These are phyloP conservation scores for Xestia c-nigrum DNA, from an alignment of 2,888 invertebrate species.

Conservation along the genomic window DNA sequence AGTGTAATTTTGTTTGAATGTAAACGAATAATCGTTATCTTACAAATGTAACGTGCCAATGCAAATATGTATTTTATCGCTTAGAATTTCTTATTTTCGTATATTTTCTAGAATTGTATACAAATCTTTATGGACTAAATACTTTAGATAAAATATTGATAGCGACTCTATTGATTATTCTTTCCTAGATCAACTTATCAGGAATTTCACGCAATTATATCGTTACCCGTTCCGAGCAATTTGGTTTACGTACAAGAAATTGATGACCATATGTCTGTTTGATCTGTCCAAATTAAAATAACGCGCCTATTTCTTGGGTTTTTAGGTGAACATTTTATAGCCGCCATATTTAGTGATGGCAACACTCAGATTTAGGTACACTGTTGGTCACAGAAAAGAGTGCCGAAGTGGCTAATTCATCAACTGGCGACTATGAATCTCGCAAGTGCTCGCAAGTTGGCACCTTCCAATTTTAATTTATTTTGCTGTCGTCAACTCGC, in stretches of 20 bases:
- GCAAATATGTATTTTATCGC: too few relatives aligned
- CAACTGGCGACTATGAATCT: too few relatives aligned
- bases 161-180: conserved; percentile 39
- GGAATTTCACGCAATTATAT: conserved; percentile 53
- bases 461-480: too few relatives aligned
- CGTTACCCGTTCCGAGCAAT: conserved; percentile 49
- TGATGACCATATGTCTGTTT: conserved; percentile 53
- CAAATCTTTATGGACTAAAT: too few relatives aligned
- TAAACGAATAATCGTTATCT: too few relatives aligned
- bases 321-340: conserved; percentile 25
- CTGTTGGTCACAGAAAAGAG: background rate
- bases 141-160: too few relatives aligned
- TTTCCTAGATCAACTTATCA: conserved; percentile 23
- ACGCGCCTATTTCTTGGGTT: conserved; percentile 22
- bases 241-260: conserved; percentile 46
- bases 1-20: background rate
- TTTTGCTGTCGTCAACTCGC: too few relatives aligned
- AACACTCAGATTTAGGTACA: conserved; percentile 19
- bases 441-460: too few relatives aligned
- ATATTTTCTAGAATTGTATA: too few relatives aligned
- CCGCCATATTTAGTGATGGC: conserved; percentile 23
- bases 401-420: too few relatives aligned
- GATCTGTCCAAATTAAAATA: conserved; percentile 49
- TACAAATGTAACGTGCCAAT: too few relatives aligned
- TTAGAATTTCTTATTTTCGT: too few relatives aligned